A percentile compares a stretch with the other conserved stretches of the same genome.
Evolutionary conservation across 1,140 invertebrate genomes (phyloP).

Genomic region (Cydia fagiglandana): DNA sequence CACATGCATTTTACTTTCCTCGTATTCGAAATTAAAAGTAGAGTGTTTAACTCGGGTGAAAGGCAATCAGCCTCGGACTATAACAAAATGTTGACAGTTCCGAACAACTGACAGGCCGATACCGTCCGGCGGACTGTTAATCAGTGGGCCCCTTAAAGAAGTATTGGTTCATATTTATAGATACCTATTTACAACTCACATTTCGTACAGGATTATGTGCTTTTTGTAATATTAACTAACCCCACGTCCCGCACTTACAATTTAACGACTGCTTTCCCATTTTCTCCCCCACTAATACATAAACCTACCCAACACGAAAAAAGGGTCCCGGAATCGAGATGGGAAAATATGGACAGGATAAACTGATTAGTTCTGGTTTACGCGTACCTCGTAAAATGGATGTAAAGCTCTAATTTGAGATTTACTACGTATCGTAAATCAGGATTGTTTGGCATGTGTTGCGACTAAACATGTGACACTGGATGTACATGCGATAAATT

Average conservation of each 20-base stretch:
- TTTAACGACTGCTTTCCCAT: constrained; percentile 16
- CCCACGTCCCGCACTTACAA: background rate
- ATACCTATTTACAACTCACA: too few species aligned
- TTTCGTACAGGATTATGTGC: too few species aligned
- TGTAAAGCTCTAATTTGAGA: constrained; percentile 69
- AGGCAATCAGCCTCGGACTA: too few species aligned
- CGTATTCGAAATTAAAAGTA: too few species aligned
- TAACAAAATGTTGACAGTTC: too few species aligned
- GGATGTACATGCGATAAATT: constrained; percentile 29
- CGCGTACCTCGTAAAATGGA: constrained; percentile 58
- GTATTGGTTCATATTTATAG: too few species aligned
- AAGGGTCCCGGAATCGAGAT: constrained; percentile 45
- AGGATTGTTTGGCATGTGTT: constrained; percentile 60
- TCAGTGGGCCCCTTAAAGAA: too few species aligned
- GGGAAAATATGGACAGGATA: constrained; percentile 44
- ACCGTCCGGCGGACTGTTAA: too few species aligned
- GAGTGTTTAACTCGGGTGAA: too few species aligned
- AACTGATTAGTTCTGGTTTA: constrained; percentile 71
- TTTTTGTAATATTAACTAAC: background rate
- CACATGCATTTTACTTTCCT: too few species aligned
- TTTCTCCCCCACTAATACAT: constrained; percentile 31
- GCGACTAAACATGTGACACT: constrained; percentile 44
- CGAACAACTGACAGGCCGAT: too few species aligned
- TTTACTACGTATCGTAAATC: constrained; percentile 69
- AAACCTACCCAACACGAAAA: constrained; percentile 33